Evolutionary conservation across 2,113 vertebrate species (phyloP), one percentile per base, ranked within the genome.

Genomic region (Ammospiza caudacuta): DNA sequence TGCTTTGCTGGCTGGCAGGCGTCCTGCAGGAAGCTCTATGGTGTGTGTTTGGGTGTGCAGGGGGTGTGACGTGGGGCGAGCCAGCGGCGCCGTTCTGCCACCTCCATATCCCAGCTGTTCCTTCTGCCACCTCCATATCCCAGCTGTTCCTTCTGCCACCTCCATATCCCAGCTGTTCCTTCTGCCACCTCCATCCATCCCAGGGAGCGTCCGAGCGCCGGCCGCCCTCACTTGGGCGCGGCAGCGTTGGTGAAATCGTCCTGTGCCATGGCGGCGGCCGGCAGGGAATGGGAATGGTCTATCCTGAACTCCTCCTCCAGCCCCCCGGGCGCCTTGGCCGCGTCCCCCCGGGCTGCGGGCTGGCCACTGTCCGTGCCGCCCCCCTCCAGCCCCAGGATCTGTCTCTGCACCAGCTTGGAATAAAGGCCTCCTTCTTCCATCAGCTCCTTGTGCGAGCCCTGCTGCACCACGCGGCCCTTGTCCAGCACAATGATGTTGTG

Each of bases 401-500:
- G 99, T 91, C 98, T 98, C 96, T 99, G 99, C 76, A 99, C 99
- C 95, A 99, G 98, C 97, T 97, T 99, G 96, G 91, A 97, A 77
- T 99, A 99, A 67, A 99, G 98, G 63, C 98, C 98, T 5, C 97
- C 98, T 70, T 97, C 97, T 87, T 98, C 98, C 98, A 99, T 98
- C 87, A 99, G 98, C 95, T 99, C 97, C 93, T 96, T 97, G 97
- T 99, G 99, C 0, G 97, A 97, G 57, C 99, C 99, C 97, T 99
- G 99, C 90, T 99, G 99, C 28, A 98, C 98, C 96, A 99, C 98
- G 3, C 63, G 70, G 77, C 99, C 99, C 84, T 96, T 97, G 98
- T 99, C 98, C 58, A 99, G 98, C 93, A 99, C 99, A 33, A 99
- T 98, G 91, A 99, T 99, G 97, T 97, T 98, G 98, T 99, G 97